Evolutionary conservation across 2,113 vertebrate species (phyloP).

Genomic region (Microtus montanus): DNA sequence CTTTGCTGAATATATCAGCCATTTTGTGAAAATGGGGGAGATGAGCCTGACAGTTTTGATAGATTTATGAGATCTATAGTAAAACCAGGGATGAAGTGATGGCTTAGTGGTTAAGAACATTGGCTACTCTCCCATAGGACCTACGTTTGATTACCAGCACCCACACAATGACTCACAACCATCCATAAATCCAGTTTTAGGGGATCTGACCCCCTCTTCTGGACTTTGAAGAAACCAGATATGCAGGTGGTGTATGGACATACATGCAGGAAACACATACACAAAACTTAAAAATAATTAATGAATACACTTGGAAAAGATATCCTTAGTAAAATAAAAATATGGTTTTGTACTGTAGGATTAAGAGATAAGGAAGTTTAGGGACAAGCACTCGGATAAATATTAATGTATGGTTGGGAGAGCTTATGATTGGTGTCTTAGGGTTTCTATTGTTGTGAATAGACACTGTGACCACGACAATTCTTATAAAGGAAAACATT

Average conservation of each 20-base stretch:
- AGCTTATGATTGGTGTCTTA: no score
- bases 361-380: neutral
- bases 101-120: neutral
- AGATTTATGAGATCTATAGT: neutral
- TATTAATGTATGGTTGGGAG: neutral
- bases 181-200: neutral
- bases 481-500: no score
- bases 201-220: neutral
- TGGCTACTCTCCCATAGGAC: neutral
- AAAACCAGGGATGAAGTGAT: neutral
- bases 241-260: neutral
- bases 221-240: neutral
- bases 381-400: neutral
- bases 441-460: no score
- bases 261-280: neutral
- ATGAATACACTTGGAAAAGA: neutral
- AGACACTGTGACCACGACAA: no score
- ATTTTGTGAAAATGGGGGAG: neutral
- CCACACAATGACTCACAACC: neutral
- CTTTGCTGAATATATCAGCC: neutral
- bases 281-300: neutral
- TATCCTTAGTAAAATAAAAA: neutral
- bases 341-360: neutral
- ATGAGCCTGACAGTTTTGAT: neutral
- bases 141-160: neutral